Conservation (phyloP, 2,113 vertebrate species). For the Rhynchopsitta pachyrhyncha region DNA sequence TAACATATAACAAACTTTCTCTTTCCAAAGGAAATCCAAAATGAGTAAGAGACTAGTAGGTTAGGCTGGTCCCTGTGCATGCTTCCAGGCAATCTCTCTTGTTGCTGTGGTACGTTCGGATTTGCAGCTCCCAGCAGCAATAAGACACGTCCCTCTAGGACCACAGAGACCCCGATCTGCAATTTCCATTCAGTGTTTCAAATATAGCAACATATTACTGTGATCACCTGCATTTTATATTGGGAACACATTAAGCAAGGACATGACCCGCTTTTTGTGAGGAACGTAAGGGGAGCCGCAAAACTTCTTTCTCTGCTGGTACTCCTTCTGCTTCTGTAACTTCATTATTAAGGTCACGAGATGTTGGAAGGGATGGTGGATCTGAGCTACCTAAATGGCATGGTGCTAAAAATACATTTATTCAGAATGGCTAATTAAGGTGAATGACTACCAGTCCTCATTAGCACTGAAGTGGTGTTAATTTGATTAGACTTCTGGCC, state of each 20-base stretch:
- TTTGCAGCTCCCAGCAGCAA: neutral
- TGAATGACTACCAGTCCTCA: constrained; percentile 56
- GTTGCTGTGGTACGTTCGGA: neutral
- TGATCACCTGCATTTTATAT: constrained; percentile 12
- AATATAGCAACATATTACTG: neutral
- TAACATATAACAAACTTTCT: neutral
- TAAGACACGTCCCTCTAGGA: neutral
- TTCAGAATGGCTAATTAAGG: constrained; percentile 58
- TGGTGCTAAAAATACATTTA: constrained; percentile 49
- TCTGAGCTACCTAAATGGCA: neutral
- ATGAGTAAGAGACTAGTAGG: neutral
- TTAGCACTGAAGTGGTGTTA: constrained; percentile 60
- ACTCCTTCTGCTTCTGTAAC: neutral
- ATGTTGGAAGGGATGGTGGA: neutral
- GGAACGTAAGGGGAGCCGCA: neutral
- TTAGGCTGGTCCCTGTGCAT: neutral
- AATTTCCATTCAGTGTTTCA: neutral
- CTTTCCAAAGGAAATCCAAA: neutral
- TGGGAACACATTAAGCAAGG: neutral
- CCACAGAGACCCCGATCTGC: neutral
- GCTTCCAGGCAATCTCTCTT: neutral
- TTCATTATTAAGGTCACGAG: neutral
- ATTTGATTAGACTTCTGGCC: constrained; percentile 67
- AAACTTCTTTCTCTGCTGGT: neutral
- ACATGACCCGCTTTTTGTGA: neutral